phyloP scores from a whole-genome alignment of 1,140 invertebrate species.

The Trinorchestia longiramus region DNA sequence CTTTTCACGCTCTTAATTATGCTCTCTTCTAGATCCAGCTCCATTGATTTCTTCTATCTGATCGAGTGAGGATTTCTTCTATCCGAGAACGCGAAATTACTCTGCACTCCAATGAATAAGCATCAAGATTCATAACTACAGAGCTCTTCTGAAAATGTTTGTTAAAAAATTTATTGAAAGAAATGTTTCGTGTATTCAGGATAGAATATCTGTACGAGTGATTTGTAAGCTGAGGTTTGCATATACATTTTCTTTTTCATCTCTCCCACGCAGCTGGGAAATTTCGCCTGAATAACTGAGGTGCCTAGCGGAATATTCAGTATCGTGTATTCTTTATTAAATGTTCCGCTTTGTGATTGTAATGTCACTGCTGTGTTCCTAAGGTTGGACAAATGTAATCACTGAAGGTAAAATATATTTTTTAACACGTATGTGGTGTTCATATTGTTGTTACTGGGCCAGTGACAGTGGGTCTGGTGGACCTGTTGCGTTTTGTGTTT shows the following conservation, averaged over 20 bases:
- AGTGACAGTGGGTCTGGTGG: too few relatives aligned
- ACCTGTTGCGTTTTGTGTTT: too few relatives aligned
- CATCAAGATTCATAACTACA: not conserved
- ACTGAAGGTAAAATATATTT: too few relatives aligned
- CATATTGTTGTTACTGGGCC: too few relatives aligned
- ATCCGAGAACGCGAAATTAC: not conserved
- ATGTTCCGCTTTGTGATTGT: too few relatives aligned
- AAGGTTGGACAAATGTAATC: too few relatives aligned
- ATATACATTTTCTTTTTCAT: not conserved
- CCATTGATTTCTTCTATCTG: not conserved
- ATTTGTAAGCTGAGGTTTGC: not conserved
- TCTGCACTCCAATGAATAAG: not conserved
- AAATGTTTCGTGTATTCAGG: not conserved
- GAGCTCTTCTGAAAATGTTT: not conserved
- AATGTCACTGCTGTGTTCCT: too few relatives aligned
- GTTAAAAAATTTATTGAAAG: not conserved
- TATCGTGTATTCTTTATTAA: not conserved
- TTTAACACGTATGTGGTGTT: too few relatives aligned
- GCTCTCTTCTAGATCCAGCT: not conserved
- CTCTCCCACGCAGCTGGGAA: not conserved
- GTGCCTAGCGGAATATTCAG: not conserved
- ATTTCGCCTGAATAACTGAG: not conserved
- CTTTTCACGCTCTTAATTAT: not conserved
- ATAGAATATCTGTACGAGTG: not conserved
- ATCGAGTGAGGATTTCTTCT: not conserved